Evolutionary conservation across 2,113 vertebrate genomes (phyloP).

Genomic region (Brevimyrus niger): DNA sequence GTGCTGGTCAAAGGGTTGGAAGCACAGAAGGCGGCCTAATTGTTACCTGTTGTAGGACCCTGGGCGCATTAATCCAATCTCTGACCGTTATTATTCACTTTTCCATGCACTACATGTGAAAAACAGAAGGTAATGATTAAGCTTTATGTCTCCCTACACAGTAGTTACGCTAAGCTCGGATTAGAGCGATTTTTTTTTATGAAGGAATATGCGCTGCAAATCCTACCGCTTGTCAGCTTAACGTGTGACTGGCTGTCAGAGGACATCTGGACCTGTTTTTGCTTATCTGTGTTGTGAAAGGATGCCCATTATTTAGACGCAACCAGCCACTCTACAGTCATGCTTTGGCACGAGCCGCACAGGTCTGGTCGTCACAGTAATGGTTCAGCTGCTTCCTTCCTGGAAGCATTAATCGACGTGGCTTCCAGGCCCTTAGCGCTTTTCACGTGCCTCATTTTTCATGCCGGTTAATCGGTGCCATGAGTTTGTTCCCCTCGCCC

Average conservation of each 20-base stretch:
- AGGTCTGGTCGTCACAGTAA: not conserved
- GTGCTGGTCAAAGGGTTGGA: conserved; percentile 24
- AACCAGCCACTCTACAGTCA: not conserved
- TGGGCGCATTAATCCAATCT: conserved; percentile 14
- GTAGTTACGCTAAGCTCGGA: not conserved
- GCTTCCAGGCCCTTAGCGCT: not conserved
- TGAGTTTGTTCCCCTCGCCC: not conserved
- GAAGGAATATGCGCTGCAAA: not conserved
- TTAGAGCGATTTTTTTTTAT: not conserved
- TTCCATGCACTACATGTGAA: not conserved
- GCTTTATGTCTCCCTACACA: not conserved
- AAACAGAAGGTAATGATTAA: not conserved
- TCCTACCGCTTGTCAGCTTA: not conserved
- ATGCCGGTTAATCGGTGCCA: not conserved
- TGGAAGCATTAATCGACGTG: not conserved
- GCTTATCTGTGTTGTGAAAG: not conserved
- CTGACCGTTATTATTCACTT: not conserved
- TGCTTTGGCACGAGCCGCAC: not conserved
- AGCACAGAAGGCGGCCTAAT: conserved; percentile 15
- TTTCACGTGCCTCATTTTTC: not conserved
- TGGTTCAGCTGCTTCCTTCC: not conserved
- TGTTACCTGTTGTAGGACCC: not conserved
- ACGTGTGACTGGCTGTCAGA: not conserved
- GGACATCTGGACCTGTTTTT: not conserved
- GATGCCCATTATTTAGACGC: not conserved